Evolutionary conservation across 2,888 invertebrate genomes (phyloP), one percentile per base, ranked within the genome.

Genomic region (Vannuccia rotundouncinata): DNA sequence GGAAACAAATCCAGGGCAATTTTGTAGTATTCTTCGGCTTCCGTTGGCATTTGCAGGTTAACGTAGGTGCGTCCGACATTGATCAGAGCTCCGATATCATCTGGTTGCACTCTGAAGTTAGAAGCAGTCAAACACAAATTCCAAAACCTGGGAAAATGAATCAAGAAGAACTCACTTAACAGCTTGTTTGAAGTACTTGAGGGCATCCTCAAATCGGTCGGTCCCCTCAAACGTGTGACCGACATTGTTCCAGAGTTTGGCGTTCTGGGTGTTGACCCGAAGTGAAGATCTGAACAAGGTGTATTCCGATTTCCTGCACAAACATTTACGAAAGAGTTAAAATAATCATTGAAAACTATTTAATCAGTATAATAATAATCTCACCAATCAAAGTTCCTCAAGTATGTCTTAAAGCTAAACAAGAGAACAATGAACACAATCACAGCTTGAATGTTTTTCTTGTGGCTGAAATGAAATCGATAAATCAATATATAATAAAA

Each of bases 31-130:
- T 93, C 92, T 89, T 97, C 96, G 0, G 97, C 96, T 87, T 95
- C 94, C 84, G 92, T 91, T 87, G 92, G 93, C 90, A 91, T 91
- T 87, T 94, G 93, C 82, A 97, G 89, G 86, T 95, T 94, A 88
- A 95, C 95, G 89, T 93, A 95, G 0, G 96, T 95, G 82, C 97
- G 90, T 17, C 96, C 97, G 1, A 97, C 96, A 89, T 97, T 97
- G 84, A 97, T 96, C 87, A 96, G 95, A 1, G 96, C 95, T 0
- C 96, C 96, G 75, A 96, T 94, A 87, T 97, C 96, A 87, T 96
- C 96, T 17, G 93, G 92, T 88, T 97, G 97, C 5, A 96, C 95
- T 85, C 91, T 90, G 84, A 29, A 85, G 84, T 77, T 75, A n/a
- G n/a, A n/a, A n/a, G n/a, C n/a, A n/a, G n/a, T n/a, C n/a, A n/a